phyloP scores from a whole-genome alignment of 2,888 invertebrate species.

The Chydorus sphaericus region DNA sequence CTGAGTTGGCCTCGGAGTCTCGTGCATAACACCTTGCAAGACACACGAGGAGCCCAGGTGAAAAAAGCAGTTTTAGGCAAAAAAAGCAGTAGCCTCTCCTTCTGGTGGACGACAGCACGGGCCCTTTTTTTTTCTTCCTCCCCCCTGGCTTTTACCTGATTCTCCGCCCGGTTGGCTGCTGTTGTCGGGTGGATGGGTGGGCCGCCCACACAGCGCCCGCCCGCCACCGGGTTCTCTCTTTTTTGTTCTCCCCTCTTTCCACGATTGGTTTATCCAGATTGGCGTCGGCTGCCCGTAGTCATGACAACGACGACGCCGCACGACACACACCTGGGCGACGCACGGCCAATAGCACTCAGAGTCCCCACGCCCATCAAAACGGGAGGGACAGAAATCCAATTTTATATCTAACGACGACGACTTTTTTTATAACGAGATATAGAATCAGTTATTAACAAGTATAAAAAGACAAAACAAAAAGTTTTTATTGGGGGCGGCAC shows the following conservation, averaged over 20 bases:
- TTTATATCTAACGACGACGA: too few relatives aligned
- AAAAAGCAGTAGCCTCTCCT: neutral
- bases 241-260: neutral
- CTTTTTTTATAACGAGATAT: too few relatives aligned
- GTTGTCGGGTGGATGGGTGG: neutral
- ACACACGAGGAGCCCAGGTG: neutral
- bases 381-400: neutral
- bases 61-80: conserved; percentile 5
- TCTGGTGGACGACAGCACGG: neutral
- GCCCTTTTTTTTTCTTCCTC: neutral
- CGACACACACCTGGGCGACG: neutral
- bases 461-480: too few relatives aligned
- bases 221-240: neutral
- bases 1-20: neutral
- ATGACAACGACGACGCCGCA: conserved; percentile 3
- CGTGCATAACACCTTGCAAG: neutral
- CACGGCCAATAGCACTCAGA: neutral
- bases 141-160: neutral
- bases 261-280: conserved; percentile 12
- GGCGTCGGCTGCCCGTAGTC: neutral
- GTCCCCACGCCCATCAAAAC: neutral
- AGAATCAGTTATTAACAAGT: too few relatives aligned
- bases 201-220: neutral
- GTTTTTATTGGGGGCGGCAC: too few relatives aligned
- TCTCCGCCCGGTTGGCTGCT: conserved; percentile 4